Evolutionary conservation across 2,888 invertebrate genomes (phyloP).

Genomic region (Polymixis lichenea): DNA sequence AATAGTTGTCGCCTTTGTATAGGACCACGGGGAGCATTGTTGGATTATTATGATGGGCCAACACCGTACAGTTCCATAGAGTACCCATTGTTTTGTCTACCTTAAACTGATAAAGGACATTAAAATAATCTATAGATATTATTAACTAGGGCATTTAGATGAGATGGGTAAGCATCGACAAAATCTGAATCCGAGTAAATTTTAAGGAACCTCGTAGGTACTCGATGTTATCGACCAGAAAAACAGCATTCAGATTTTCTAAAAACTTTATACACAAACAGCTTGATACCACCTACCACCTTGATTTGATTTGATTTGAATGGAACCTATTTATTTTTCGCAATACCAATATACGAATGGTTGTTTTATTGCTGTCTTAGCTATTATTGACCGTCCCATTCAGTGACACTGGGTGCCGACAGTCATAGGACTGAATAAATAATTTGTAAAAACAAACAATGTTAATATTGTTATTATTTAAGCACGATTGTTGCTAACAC

Average conservation of each 20-base stretch:
- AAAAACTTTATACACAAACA: neutral
- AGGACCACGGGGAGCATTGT: fast-evolving
- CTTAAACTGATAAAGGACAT: constrained; percentile 8
- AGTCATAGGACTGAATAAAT: too few relatives aligned
- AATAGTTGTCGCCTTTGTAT: fast-evolving
- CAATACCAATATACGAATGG: neutral
- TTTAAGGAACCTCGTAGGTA: neutral
- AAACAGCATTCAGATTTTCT: neutral
- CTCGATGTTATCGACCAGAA: neutral
- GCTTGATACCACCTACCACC: too few relatives aligned
- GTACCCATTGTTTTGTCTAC: constrained; percentile 12
- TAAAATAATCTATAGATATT: neutral
- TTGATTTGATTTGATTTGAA: too few relatives aligned
- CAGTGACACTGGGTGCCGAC: too few relatives aligned
- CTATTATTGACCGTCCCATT: too few relatives aligned
- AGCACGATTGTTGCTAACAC: too few relatives aligned
- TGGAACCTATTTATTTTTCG: neutral
- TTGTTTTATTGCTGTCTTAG: neutral
- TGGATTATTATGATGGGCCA: fast-evolving
- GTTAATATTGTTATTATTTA: too few relatives aligned
- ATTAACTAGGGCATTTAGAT: neutral
- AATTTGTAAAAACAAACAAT: too few relatives aligned
- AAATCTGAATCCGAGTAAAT: neutral
- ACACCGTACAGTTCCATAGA: constrained; percentile 17
- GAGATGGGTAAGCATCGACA: neutral